Evolutionary conservation across 1,140 invertebrate species (phyloP), one percentile per base, ranked within the genome.

Genomic region (Agrilus planipennis): DNA sequence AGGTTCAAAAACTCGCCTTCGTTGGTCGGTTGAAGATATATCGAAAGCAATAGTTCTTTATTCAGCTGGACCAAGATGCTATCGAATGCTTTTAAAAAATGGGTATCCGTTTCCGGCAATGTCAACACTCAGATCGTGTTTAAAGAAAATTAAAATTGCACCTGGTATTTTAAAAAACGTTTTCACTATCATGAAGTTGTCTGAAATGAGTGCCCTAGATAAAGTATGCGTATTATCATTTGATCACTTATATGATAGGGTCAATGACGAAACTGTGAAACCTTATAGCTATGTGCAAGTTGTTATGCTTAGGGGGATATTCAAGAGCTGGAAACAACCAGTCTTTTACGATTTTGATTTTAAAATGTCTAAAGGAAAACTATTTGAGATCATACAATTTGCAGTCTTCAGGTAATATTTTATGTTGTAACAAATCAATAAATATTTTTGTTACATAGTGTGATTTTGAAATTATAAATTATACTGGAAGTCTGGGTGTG

Each of bases 31-130:
- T 10, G 39, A 41, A 23, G 39, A 41, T 14, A 34, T 41, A 11
- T 32, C 29, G 4, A 30, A 23, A 22, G 27, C 29, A 19, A 32
- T 41, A 10, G 20, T 22, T 21, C 17, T 35, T n/a, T 17, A 41
- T 34, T 41, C 39, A 3, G 29, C 39, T 6, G 39, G 39, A 16
- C 19, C 39, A 3, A 14, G 30, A 16, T 28, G 29, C 7, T 41
- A 41, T 22, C 27, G 39, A 34, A 12, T 41, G n/a, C 21, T 41
- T 21, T 23, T 41, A 22, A 41, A 41, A 23, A 41, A 41, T 4
- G 20, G 30, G 20, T 34, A 34, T 32, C 39, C 39, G 14, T 41
- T 19, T 34, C 39, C 39, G 12, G 18, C 27, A 17, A 30, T 41
- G n/a, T 41, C 39, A 3, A 41, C 39, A 9, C 19, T 41, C 10